phyloP scores from a whole-genome alignment of 1,140 invertebrate species.

The Tribolium madens region DNA sequence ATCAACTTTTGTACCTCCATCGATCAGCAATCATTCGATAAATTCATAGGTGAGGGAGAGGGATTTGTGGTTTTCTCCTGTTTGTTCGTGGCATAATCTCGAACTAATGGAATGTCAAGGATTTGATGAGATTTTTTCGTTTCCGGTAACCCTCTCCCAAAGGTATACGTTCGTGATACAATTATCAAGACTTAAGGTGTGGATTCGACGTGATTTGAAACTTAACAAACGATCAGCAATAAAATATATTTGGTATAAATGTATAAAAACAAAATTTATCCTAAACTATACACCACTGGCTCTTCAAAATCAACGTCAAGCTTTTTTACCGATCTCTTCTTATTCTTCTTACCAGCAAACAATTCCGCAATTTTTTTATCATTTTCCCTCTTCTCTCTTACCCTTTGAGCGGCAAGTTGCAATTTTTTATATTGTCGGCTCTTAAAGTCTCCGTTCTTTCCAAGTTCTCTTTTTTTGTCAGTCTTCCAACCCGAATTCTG shows the following conservation, averaged over 20 bases:
- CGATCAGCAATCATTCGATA: conserved; percentile 54
- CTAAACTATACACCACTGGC: conserved; percentile 36
- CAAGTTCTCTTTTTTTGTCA: conserved; percentile 13
- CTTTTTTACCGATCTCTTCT: conserved; percentile 9
- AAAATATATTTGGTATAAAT: conserved; percentile 28
- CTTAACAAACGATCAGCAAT: not conserved
- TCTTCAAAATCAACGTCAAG: conserved; percentile 26
- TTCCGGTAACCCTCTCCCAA: conserved; percentile 39
- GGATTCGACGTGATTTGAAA: conserved; percentile 38
- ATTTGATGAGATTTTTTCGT: conserved; percentile 46
- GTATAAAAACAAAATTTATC: conserved; percentile 4
- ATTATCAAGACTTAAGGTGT: conserved; percentile 51
- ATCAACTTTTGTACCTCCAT: conserved; percentile 61
- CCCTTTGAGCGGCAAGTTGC: conserved; percentile 22
- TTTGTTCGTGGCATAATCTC: conserved; percentile 45
- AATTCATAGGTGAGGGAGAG: conserved; percentile 10
- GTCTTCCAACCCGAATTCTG: not conserved
- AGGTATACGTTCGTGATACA: conserved; percentile 49
- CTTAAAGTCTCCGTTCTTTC: not conserved
- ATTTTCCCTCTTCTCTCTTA: conserved; percentile 34
- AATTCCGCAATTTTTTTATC: conserved; percentile 39
- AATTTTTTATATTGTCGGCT: conserved; percentile 40
- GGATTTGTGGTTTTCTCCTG: conserved; percentile 13
- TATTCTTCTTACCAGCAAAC: conserved; percentile 22
- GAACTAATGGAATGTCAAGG: conserved; percentile 50